phyloP scores from a whole-genome alignment of 2,797 vertebrate species.

The Hyperoplus lanceolatus region DNA sequence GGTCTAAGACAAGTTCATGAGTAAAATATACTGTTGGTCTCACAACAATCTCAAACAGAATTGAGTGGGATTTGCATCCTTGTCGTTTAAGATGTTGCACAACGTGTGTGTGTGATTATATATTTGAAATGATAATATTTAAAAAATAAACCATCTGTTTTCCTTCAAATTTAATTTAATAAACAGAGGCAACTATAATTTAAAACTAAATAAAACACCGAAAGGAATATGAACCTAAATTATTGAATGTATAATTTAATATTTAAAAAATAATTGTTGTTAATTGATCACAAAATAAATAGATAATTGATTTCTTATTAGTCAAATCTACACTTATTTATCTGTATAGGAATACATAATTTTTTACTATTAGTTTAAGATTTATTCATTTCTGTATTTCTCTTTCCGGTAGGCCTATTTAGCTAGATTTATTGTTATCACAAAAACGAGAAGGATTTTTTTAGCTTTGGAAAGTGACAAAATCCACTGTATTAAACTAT shows the following conservation, averaged over 20 bases:
- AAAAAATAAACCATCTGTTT: neutral
- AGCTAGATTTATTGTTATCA: too few species aligned
- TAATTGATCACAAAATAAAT: neutral
- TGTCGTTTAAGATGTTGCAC: neutral
- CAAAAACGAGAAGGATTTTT: too few species aligned
- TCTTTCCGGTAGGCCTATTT: too few species aligned
- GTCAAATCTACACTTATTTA: neutral
- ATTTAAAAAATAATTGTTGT: neutral
- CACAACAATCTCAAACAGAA: neutral
- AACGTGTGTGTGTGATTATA: neutral
- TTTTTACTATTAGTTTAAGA: neutral
- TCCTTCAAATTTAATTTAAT: neutral
- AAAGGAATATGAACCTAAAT: neutral
- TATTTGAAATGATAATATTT: neutral
- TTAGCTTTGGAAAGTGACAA: neutral
- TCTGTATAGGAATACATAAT: neutral
- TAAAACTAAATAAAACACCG: neutral
- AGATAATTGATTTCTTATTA: neutral
- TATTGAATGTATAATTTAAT: too few species aligned
- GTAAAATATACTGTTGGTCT: neutral
- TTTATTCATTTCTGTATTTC: neutral
- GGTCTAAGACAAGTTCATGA: slow-evolving; percentile 20
- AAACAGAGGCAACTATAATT: too few species aligned
- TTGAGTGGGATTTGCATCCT: neutral
- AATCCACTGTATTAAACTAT: neutral